Evolutionary conservation across 2,797 vertebrate genomes (phyloP).

Genomic region (Hozukius guyotensis): DNA sequence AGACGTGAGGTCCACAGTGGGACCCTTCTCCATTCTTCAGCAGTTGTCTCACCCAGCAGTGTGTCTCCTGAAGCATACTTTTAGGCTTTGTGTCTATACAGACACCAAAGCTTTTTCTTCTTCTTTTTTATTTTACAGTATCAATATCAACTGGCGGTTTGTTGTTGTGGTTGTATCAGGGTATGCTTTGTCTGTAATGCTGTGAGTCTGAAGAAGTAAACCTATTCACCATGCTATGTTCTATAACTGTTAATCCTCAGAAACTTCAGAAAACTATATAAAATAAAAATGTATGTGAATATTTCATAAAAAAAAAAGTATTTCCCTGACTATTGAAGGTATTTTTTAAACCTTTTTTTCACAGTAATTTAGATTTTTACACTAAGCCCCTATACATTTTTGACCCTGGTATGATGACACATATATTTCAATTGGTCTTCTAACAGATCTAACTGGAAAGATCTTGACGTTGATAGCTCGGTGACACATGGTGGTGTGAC

Average conservation of each 20-base stretch:
- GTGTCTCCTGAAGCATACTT: no score
- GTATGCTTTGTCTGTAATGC: not conserved
- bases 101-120: no score
- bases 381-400: not conserved
- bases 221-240: no score
- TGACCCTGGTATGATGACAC: not conserved
- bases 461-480: not conserved
- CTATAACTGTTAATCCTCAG: no score
- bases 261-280: no score
- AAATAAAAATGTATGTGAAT: not conserved
- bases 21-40: no score
- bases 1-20: no score
- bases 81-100: no score
- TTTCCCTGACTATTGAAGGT: accelerated
- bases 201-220: no score
- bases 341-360: not conserved
- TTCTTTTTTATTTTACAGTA: not conserved
- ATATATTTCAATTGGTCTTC: not conserved
- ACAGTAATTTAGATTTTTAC: not conserved
- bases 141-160: not conserved
- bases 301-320: not conserved
- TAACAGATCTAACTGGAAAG: not conserved
- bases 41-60: no score
- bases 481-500: not conserved
- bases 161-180: not conserved